phyloP scores from a whole-genome alignment of 1,140 invertebrate species.

The Monochamus saltuarius region DNA sequence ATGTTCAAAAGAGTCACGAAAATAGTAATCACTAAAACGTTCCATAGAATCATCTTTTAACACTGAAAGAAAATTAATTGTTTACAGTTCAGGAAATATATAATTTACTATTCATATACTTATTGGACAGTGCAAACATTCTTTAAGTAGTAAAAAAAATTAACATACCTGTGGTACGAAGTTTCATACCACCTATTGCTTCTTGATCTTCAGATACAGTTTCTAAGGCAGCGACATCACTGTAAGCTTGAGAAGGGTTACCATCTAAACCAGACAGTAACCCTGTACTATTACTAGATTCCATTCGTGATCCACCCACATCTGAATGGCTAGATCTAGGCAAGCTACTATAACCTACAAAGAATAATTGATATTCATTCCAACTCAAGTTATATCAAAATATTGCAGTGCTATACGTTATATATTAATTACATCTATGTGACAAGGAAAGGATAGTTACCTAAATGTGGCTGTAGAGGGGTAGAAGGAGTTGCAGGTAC shows the following conservation, averaged over 20 bases:
- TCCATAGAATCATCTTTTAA: conserved; percentile 50
- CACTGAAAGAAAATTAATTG: conserved; percentile 29
- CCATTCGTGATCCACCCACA: conserved; percentile 59
- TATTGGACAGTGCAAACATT: not conserved
- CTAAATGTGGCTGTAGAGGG: conserved; percentile 64
- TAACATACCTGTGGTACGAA: conserved; percentile 44
- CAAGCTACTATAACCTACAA: conserved; percentile 75
- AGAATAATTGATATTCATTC: too few relatives aligned
- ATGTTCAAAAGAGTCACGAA: conserved; percentile 75
- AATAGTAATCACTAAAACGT: conserved; percentile 65
- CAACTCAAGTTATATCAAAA: too few relatives aligned
- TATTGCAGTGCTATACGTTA: conserved; percentile 2
- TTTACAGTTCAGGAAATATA: too few relatives aligned
- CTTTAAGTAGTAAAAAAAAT: conserved; percentile 11
- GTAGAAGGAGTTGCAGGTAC: conserved; percentile 84
- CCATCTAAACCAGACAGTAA: conserved; percentile 54
- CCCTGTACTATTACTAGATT: conserved; percentile 56
- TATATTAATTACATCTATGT: too few relatives aligned
- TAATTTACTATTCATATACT: too few relatives aligned
- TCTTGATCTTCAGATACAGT: conserved; percentile 52
- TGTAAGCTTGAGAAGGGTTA: conserved; percentile 46
- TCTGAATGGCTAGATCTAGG: conserved; percentile 78
- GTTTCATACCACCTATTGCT: conserved; percentile 42
- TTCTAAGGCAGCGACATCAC: conserved; percentile 51
- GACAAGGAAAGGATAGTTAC: too few relatives aligned